Evolutionary conservation across 2,113 vertebrate genomes (phyloP).

Genomic region (Nothoprocta pentlandii): DNA sequence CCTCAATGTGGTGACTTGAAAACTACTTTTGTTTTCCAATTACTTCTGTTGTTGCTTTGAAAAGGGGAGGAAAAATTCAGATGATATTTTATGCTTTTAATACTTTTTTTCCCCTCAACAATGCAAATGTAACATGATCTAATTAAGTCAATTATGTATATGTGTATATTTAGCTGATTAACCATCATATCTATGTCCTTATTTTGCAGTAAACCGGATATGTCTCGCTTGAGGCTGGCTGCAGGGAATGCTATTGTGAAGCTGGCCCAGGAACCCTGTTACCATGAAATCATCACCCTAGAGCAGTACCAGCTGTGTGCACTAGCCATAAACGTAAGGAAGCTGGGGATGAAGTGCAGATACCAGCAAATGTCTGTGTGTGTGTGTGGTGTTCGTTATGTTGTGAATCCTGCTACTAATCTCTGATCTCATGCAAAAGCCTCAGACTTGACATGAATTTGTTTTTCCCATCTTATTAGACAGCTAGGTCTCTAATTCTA

Average conservation of each 20-base stretch:
- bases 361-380: neutral
- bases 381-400: neutral
- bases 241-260: constrained; percentile 95
- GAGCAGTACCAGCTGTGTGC: constrained; percentile 98
- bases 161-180: constrained; percentile 7
- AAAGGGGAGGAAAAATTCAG: neutral
- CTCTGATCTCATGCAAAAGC: neutral
- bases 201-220: constrained; percentile 94
- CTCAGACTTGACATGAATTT: neutral
- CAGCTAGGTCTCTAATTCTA: neutral
- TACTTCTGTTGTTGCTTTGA: neutral
- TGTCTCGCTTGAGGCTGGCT: constrained; percentile 95
- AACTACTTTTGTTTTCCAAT: neutral
- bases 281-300: constrained; percentile 98
- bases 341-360: neutral
- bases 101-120: neutral
- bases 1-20: neutral
- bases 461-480: neutral
- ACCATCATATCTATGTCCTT: constrained; percentile 40
- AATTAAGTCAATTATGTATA: neutral
- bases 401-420: neutral
- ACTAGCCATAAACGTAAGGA: constrained; percentile 95
- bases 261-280: constrained; percentile 97
- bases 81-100: neutral
- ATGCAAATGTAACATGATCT: neutral